Base-by-base conservation (phyloP, 2,113 vertebrate species). In the Sarotherodon lohbergeri region DNA sequence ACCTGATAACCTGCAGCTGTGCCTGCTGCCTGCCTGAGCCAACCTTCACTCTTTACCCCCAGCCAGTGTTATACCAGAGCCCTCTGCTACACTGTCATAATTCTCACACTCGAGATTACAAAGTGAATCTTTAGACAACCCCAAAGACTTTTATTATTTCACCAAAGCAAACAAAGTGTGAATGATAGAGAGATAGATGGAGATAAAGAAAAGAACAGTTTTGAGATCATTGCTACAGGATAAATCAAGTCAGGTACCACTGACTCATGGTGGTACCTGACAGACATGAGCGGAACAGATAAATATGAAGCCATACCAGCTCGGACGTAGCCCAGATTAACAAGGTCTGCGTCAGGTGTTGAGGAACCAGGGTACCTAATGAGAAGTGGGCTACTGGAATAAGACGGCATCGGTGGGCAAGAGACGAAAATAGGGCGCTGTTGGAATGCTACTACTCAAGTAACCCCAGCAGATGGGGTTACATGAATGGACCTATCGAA, bases 1-100 rank as follows among this genome's bases (percentile, higher is more conserved):
- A 86, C 88, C 87, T 89, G 91, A 92, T 91, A 92, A 91, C 92
- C 83, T 89, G 91, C 88, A 91, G 88, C 88, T 93, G 89, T 87
- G 83, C 83, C 81, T 81, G 81, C 81, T 92, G 84, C 87, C 85
- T 85, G 86, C 41, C 82, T 87, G 89, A 87, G 83, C 86, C 76
- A 86, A 80, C 55, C 43, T 86, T 81, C 79, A 88, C 76, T 86
- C 83, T 61, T 83, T 82, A 84, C 85, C 32, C 73, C 2, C 34
- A 50, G 61, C 22, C 73, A 50, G n/a, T 24, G 82, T 89, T 81
- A 54, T 71, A 71, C 34, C 27, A 57, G 61, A 82, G 66, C 78
- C 68, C 66, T 80, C 43, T 88, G 34, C 56, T 22, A 6, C 13
- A 11, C 52, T 39, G 76, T 78, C 73, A 63, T 36, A 34, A 86